phyloP scores from a whole-genome alignment of 1,140 invertebrate genomes.

The Sycophila sp. region DNA sequence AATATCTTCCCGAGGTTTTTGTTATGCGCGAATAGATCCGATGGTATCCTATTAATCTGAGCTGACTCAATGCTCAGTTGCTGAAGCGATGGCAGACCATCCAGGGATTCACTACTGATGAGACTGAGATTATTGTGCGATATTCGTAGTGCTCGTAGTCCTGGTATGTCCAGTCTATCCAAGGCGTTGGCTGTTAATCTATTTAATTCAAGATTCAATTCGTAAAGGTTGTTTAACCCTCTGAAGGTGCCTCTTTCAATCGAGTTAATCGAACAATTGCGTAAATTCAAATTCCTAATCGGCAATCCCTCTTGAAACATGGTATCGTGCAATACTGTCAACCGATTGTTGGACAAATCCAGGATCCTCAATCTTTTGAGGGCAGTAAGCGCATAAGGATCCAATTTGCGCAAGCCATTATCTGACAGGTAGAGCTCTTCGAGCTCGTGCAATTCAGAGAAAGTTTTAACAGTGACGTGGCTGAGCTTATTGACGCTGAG shows the following conservation, averaged over 20 bases:
- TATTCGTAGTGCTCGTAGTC: constrained; percentile 76
- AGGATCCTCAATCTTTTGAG: constrained; percentile 71
- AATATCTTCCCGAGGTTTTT: constrained; percentile 78
- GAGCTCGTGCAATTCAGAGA: constrained; percentile 75
- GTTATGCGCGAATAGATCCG: constrained; percentile 79
- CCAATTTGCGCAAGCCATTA: constrained; percentile 69
- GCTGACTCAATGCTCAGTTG: constrained; percentile 77
- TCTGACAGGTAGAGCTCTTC: constrained; percentile 74
- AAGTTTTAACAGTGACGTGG: constrained; percentile 73
- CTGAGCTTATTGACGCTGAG: constrained; percentile 78
- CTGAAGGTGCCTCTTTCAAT: constrained; percentile 75
- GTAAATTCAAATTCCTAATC: constrained; percentile 69
- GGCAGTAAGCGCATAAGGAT: constrained; percentile 69
- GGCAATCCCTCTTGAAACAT: constrained; percentile 74
- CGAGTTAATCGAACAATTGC: constrained; percentile 71
- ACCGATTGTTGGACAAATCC: constrained; percentile 72
- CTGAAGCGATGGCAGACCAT: constrained; percentile 80
- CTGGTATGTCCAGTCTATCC: constrained; percentile 77
- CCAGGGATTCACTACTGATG: constrained; percentile 74
- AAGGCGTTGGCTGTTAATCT: constrained; percentile 76
- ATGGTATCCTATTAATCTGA: constrained; percentile 73
- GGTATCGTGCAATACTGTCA: constrained; percentile 67
- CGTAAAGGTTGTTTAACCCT: constrained; percentile 74
- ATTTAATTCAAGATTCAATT: constrained; percentile 80
- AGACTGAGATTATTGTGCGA: constrained; percentile 82